These are phyloP conservation scores for Phacellophora camtschatica DNA, from an alignment of 30 jellyfish, hydroid and myxozoan genomes.

Conservation along the genomic window DNA sequence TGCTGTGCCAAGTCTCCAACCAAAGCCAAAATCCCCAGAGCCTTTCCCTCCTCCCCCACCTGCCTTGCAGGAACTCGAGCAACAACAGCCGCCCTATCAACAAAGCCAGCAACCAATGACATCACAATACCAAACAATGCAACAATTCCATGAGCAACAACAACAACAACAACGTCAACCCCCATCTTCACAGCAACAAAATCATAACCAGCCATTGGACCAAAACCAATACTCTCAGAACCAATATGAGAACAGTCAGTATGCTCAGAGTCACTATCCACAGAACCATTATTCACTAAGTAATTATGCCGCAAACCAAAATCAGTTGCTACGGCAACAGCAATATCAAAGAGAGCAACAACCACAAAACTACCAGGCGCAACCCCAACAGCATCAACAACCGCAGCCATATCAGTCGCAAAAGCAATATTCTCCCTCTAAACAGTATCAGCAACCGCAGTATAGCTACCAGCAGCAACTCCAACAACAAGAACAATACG, in stretches of 20 bases:
- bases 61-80: background rate
- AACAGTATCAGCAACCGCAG: background rate
- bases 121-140: background rate
- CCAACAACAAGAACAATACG: background rate
- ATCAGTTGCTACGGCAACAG: constrained; percentile 31
- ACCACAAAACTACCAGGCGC: background rate
- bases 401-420: background rate
- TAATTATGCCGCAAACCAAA: background rate
- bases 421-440: background rate
- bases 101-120: background rate
- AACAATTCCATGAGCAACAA: background rate
- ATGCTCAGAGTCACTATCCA: background rate
- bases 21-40: constrained; percentile 5
- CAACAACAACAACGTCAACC: background rate
- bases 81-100: constrained; percentile 4
- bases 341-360: constrained; percentile 23
- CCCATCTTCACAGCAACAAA: background rate
- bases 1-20: constrained; percentile 56
- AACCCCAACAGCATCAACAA: constrained; percentile 16
- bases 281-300: background rate
- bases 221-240: background rate
- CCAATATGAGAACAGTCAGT: background rate
- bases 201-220: too few species aligned
- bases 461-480: background rate
- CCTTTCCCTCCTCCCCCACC: constrained; percentile 65